Base-by-base conservation (phyloP, 2,113 vertebrate genomes). In the Noctilio leporinus region DNA sequence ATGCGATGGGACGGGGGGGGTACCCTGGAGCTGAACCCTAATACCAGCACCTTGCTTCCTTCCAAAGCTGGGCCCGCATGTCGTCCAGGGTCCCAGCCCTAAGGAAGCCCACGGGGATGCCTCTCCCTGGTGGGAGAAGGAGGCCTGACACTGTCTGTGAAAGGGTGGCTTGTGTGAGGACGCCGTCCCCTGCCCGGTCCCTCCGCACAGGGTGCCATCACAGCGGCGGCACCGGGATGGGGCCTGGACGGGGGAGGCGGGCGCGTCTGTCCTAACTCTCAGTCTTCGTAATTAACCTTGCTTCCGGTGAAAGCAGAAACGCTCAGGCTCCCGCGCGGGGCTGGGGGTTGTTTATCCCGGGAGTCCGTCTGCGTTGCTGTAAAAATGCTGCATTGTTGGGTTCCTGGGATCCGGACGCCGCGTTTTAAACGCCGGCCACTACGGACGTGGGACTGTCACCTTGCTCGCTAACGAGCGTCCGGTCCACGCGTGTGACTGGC, bases 221-320 rank as follows among this genome's bases (percentile, higher is more conserved):
- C 14, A 10, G 17, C 17, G 0, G 17, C 5, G 16, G 35, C 6
- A 10, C 59, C 2, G 0, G 14, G 30, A 4, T 11, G 49, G 91
- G n/a, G 51, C 38, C 43, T 40, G 70, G 8, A 1, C 14, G 55
- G 10, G 28, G 86, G 93, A 82, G 67, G 47, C 0, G 0, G 17
- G 47, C 28, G 38, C 0, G 20, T 33, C 26, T n/a, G 3, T 16
- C 75, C 1, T 84, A 69, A 49, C 55, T 91, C 92, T 40, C 2
- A 6, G 65, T 51, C 51, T 65, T 91, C 45, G 77, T 80, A 87
- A 75, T 73, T 94, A 90, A 92, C 73, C 49, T 64, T 35, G 84
- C 40, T 15, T 69, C 33, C 70, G 81, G 75, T 95, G 78, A 49
- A 73, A 57, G 64, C 43, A 75, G 70, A 93, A n/a, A 28, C 62